Evolutionary conservation across 2,113 vertebrate species (phyloP).

Genomic region (Colius striatus): DNA sequence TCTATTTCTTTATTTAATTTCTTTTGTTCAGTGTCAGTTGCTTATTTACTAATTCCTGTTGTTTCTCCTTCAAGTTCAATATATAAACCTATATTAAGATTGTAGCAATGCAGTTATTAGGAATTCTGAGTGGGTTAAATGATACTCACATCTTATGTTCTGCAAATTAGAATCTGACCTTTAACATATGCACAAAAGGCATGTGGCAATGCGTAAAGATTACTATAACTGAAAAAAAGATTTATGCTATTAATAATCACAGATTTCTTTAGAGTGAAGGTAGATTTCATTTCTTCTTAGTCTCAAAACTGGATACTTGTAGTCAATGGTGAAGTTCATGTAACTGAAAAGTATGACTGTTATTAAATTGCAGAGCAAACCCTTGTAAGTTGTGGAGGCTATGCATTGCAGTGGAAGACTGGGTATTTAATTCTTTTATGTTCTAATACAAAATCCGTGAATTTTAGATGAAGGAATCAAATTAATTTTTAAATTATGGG

Average conservation of each 20-base stretch:
- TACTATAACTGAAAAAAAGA: neutral
- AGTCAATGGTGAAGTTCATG: neutral
- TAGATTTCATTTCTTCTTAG: neutral
- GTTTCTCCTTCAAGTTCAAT: neutral
- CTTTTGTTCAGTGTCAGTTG: neutral
- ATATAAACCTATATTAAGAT: neutral
- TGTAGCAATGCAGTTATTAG: neutral
- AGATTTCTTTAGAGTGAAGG: neutral
- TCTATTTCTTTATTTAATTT: neutral
- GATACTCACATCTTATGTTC: neutral
- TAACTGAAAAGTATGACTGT: neutral
- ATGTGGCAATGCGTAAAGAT: neutral
- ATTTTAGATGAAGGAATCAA: neutral
- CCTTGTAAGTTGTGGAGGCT: neutral
- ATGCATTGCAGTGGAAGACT: neutral
- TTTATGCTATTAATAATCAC: neutral
- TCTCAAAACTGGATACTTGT: neutral
- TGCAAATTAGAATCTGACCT: neutral
- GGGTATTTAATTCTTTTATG: neutral
- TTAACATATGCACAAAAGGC: neutral
- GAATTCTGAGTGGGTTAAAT: neutral
- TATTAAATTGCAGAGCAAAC: neutral
- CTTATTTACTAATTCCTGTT: neutral
- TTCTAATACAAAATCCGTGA: neutral
- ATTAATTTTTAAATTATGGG: neutral